A percentile compares a stretch with the other conserved stretches of the same genome.
Conservation (phyloP, 1,140 invertebrate genomes). For the Laupala kohalensis region DNA sequence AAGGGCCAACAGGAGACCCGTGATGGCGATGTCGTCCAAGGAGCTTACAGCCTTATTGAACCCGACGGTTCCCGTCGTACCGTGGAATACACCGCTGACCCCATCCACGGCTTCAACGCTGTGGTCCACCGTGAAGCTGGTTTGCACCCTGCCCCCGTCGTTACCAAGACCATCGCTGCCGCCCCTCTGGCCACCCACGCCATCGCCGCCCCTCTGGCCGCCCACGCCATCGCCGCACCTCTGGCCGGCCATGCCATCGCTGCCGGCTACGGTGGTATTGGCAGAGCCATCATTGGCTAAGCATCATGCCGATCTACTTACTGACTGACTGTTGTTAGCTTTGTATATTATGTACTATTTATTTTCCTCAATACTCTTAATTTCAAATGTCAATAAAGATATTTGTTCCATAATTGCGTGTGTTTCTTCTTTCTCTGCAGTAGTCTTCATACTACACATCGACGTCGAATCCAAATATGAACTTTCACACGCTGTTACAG, state of each 20-base stretch:
- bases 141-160: conserved; percentile 10
- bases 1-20: too few relatives aligned
- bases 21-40: conserved; percentile 31
- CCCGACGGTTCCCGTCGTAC: conserved; percentile 10
- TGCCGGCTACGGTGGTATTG: too few relatives aligned
- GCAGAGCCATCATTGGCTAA: not conserved
- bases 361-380: not conserved
- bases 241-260: not conserved
- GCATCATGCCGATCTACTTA: not conserved
- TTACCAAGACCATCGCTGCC: not conserved
- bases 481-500: too few relatives aligned
- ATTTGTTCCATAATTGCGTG: not conserved
- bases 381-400: not conserved
- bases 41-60: conserved; percentile 25
- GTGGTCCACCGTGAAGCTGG: conserved; percentile 12
- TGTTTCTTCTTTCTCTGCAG: too few relatives aligned
- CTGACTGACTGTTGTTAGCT: not conserved
- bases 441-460: too few relatives aligned
- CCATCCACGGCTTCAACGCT: conserved; percentile 18
- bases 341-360: not conserved
- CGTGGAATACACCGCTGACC: conserved; percentile 37
- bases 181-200: not conserved
- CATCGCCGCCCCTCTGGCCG: too few relatives aligned
- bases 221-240: too few relatives aligned
- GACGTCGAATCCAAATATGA: too few relatives aligned